Evolutionary conservation across 2,797 vertebrate species (phyloP), one percentile per base, ranked within the genome.

Genomic region (Moxostoma hubbsi): DNA sequence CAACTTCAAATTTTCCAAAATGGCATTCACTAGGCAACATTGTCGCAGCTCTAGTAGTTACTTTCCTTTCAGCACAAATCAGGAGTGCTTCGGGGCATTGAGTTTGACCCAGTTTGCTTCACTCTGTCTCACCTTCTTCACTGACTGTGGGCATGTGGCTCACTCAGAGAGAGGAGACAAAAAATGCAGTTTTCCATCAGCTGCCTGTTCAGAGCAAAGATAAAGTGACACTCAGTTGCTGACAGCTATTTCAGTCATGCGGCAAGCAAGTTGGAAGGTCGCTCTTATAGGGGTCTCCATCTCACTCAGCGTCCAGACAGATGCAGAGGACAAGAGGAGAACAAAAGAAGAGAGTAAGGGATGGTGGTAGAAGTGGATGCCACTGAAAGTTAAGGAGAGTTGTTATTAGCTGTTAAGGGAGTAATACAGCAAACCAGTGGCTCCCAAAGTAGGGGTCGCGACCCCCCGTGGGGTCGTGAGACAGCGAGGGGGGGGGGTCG

Each of bases 121-220:
- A 71, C 36, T 36, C 36, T 36, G 36, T 36, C 36, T 77, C 59
- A 72, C 24, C 24, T 81, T 64, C 61, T 72, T 62, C 15, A 11
- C 24, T 46, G 18, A 46, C 24, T 16, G 53, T 49, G 80, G 53
- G 61, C 61, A 54, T 47, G n/a, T 36, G 13, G 16, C 58, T 50
- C 70, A 57, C 72, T 69, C 43, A 43, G 46, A 36, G 36, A 36
- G 45, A 67, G 61, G 46, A 70, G 61, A 68, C 64, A 70, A 66
- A 75, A 51, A 65, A 46, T 55, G 47, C 53, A 69, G 10, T 61
- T 36, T 36, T 68, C 75, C 54, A 66, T 78, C 54, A 75, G 54
- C 54, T 63, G 57, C 53, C 59, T 36, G 18, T 63, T 75, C 58
- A 4, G 36, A 36, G 36, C 36, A 36, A 36, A 36, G 36, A 36